Conservation (phyloP, 2,888 invertebrate species). For the Chorisops tibialis region DNA sequence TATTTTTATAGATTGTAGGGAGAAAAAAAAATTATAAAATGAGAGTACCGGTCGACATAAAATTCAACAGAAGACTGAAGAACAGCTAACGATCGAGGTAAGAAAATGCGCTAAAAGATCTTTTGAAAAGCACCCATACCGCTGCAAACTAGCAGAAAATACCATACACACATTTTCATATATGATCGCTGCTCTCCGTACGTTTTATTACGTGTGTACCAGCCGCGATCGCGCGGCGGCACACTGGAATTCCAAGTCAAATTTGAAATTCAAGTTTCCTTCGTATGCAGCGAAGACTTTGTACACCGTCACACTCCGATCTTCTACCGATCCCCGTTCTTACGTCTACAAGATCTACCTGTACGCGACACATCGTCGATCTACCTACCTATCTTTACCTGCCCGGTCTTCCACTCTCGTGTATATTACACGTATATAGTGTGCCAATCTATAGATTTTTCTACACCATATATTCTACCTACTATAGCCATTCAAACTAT, state of each 20-base stretch:
- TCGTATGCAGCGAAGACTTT: too few species aligned
- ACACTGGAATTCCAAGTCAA: conserved; percentile 14
- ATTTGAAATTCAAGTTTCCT: conserved; percentile 19
- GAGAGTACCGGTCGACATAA: conserved; percentile 33
- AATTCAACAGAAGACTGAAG: conserved; percentile 33
- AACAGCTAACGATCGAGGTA: conserved; percentile 16
- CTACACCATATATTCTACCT: too few species aligned
- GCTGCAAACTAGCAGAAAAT: neutral
- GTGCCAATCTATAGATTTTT: too few species aligned
- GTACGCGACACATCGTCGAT: too few species aligned
- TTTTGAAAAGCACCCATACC: conserved; percentile 11
- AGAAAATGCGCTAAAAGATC: conserved; percentile 23
- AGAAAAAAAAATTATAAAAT: conserved; percentile 4
- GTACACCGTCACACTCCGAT: neutral
- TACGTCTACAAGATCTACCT: too few species aligned
- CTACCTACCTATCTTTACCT: too few species aligned
- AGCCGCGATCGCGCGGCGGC: neutral
- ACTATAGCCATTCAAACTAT: too few species aligned
- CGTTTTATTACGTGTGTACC: neutral
- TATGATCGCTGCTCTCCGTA: conserved; percentile 7
- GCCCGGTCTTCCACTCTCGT: too few species aligned
- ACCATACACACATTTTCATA: neutral
- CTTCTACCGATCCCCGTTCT: neutral
- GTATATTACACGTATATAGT: too few species aligned
- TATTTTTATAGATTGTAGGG: conserved; percentile 3